phyloP scores from a whole-genome alignment of 2,888 invertebrate genomes.

The Eremobia ochroleuca region DNA sequence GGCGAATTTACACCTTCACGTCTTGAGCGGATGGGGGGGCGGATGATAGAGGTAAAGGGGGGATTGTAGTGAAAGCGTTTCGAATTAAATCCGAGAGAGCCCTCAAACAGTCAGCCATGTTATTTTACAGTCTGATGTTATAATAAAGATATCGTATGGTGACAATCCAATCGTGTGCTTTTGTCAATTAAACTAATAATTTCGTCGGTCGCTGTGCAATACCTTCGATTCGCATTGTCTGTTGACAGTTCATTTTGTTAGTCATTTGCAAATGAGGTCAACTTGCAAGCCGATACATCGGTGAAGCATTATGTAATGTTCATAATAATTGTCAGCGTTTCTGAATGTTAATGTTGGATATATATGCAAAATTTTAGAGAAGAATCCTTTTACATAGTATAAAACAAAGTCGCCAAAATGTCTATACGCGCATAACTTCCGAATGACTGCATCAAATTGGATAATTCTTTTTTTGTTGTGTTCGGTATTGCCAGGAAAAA shows the following conservation, averaged over 20 bases:
- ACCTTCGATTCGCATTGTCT: conserved; percentile 63
- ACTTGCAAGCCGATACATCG: conserved; percentile 69
- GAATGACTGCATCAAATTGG: too few relatives aligned
- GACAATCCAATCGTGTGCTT: conserved; percentile 65
- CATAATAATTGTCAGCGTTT: conserved; percentile 51
- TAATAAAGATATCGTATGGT: conserved; percentile 47
- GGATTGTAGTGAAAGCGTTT: conserved; percentile 85
- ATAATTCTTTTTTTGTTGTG: too few relatives aligned
- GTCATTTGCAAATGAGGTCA: conserved; percentile 74
- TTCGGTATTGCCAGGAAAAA: too few relatives aligned
- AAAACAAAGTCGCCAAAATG: too few relatives aligned
- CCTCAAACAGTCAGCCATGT: conserved; percentile 80
- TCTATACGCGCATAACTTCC: too few relatives aligned
- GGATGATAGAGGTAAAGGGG: conserved; percentile 57
- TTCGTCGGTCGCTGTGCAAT: conserved; percentile 62
- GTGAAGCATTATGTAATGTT: conserved; percentile 67
- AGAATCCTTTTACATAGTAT: too few relatives aligned
- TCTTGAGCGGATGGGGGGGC: conserved; percentile 63
- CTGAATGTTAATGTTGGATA: conserved; percentile 33
- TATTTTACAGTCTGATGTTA: conserved; percentile 51
- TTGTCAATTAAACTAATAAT: conserved; percentile 65
- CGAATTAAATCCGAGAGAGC: conserved; percentile 81
- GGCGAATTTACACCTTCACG: conserved; percentile 75
- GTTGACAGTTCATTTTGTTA: conserved; percentile 68
- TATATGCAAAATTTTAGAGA: conserved; percentile 18